Evolutionary conservation across 2,113 vertebrate genomes (phyloP), one percentile per base, ranked within the genome.

Genomic region (Carollia perspicillata): DNA sequence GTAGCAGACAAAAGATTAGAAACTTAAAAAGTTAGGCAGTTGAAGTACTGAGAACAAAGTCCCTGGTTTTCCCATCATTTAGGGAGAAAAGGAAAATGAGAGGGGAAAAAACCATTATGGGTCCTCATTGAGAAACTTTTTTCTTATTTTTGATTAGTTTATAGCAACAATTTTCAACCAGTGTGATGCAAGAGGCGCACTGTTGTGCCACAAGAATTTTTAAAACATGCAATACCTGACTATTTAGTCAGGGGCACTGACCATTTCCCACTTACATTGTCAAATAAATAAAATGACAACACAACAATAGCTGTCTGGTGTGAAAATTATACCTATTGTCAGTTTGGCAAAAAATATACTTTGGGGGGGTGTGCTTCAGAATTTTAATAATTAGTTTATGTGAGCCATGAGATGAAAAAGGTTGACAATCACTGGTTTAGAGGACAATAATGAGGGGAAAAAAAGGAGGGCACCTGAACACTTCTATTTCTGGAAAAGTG

Each of bases 61-160:
- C 77, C 65, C 23, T 71, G 49, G 49, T 84, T 95, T 96, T 95
- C 30, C 66, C 35, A 87, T 55, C 18, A 88, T 83, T 95, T 93
- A 53, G 35, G 37, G 10, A 30, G 11, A 22, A 94, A 79, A 83
- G 44, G 23, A 83, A 75, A 65, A 8, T 68, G 18, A 87, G 20
- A 58, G 13, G 8, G 9, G 26, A 60, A 60, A 60, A 96, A 71
- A 87, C 14, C 26, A 79, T 66, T 28, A 65, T 13, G 87, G 35
- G 11, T 75, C 26, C 37, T 94, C 79, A 86, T 1, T 95, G 40
- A 93, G 35, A 96, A 93, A 71, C 35, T 6, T 91, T 86, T 51
- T 87, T 87, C 55, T 88, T 58, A 42, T 51, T 94, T 95, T 87
- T 94, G 8, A 65, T 51, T 90, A 86, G 60, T 77, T 80, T 87